Evolutionary conservation across 2,888 invertebrate genomes (phyloP).

Genomic region (Incurvaria masculella): DNA sequence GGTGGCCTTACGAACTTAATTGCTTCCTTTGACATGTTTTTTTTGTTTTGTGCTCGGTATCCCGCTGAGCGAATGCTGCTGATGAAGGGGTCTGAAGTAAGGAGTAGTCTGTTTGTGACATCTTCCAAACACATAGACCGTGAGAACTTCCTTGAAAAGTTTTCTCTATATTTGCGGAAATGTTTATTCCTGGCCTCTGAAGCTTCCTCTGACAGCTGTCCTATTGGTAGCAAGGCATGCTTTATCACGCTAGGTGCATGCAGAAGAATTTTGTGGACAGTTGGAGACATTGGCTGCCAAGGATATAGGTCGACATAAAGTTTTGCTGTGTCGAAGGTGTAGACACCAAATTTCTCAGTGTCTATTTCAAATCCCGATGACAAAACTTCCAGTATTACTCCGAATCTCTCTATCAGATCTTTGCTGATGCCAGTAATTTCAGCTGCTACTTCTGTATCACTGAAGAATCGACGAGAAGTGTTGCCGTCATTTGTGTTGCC

Average conservation of each 20-base stretch:
- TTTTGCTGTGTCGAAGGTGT: constrained; percentile 11
- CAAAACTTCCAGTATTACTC: constrained; percentile 12
- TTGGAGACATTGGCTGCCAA: constrained; percentile 20
- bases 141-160: constrained; percentile 16
- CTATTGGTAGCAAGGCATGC: constrained; percentile 18
- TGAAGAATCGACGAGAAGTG: constrained; percentile 19
- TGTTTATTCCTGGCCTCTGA: constrained; percentile 19
- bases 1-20: too few relatives aligned
- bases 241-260: constrained; percentile 17
- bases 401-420: constrained; percentile 12
- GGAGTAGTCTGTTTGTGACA: constrained; percentile 15
- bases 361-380: constrained; percentile 10
- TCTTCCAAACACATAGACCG: constrained; percentile 12
- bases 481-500: constrained; percentile 23
- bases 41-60: too few relatives aligned
- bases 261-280: constrained; percentile 20
- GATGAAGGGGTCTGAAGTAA: constrained; percentile 11
- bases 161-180: constrained; percentile 12
- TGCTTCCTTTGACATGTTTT: too few relatives aligned
- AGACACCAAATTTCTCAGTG: constrained; percentile 8
- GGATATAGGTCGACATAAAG: constrained; percentile 18
- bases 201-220: constrained; percentile 19
- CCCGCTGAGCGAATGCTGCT: too few relatives aligned
- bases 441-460: constrained; percentile 14
- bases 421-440: constrained; percentile 21